Conservation (phyloP, 2,113 vertebrate species). For the Calonectris borealis region DNA sequence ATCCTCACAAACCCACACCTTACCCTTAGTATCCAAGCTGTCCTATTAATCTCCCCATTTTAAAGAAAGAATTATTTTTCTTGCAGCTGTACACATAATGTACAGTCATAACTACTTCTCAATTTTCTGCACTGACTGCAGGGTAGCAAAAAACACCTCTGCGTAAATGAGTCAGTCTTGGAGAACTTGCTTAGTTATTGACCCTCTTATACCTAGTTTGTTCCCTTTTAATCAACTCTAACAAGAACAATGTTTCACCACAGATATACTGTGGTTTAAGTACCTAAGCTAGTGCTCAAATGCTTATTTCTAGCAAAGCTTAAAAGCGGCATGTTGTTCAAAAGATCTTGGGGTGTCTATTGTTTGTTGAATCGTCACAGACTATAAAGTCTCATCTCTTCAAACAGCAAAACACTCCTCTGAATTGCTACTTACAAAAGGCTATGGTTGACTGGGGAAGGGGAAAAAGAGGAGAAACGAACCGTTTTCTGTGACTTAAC, state of each 20-base stretch:
- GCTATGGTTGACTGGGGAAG: background rate
- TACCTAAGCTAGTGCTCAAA: background rate
- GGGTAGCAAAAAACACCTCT: background rate
- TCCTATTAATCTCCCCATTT: background rate
- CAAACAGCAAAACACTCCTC: background rate
- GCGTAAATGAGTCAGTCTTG: background rate
- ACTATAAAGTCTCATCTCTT: background rate
- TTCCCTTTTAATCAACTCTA: background rate
- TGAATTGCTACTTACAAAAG: background rate
- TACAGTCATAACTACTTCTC: background rate
- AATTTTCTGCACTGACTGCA: background rate
- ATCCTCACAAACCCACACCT: background rate
- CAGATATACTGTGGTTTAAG: background rate
- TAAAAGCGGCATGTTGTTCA: background rate
- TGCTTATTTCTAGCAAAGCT: background rate
- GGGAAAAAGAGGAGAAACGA: background rate
- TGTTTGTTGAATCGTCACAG: background rate
- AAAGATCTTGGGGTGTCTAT: background rate
- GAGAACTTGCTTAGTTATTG: background rate
- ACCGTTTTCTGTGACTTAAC: fast-evolving
- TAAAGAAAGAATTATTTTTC: background rate
- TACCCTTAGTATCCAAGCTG: background rate
- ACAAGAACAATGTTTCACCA: background rate
- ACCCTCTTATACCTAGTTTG: background rate
- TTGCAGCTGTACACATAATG: background rate